phyloP scores from a whole-genome alignment of 2,888 invertebrate genomes.

The Lysandra bellargus region DNA sequence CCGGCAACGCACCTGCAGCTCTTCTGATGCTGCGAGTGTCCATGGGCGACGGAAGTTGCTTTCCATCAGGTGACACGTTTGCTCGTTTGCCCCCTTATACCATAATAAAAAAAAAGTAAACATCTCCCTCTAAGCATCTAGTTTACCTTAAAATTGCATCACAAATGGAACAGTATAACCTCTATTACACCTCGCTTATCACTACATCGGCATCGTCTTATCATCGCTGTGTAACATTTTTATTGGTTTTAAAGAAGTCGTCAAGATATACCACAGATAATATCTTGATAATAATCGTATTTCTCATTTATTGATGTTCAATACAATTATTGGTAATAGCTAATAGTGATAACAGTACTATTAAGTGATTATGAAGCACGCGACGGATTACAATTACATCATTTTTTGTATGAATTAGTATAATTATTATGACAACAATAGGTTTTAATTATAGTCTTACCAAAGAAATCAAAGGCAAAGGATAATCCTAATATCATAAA shows the following conservation, averaged over 20 bases:
- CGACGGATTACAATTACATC: neutral
- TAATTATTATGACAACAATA: neutral
- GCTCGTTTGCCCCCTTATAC: too few species aligned
- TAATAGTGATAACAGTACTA: neutral
- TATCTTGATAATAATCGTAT: constrained; percentile 10
- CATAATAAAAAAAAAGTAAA: neutral
- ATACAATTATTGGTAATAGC: neutral
- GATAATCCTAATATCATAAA: too few species aligned
- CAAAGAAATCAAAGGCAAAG: too few species aligned
- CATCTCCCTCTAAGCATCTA: neutral
- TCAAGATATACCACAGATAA: constrained; percentile 17
- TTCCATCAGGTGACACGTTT: too few species aligned
- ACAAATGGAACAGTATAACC: neutral
- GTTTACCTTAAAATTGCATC: neutral
- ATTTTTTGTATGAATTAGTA: neutral
- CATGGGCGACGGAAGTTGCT: too few species aligned
- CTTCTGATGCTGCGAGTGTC: too few species aligned
- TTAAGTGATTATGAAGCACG: constrained; percentile 5
- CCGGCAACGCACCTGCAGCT: too few species aligned
- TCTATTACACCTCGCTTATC: constrained; percentile 14
- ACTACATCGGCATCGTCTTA: constrained; percentile 7
- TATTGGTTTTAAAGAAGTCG: constrained; percentile 15
- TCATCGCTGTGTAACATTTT: constrained; percentile 12
- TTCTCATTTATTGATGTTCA: neutral
- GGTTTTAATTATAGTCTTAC: too few species aligned